Evolutionary conservation across 1,140 invertebrate species (phyloP).

Genomic region (Drosophila sproati): DNA sequence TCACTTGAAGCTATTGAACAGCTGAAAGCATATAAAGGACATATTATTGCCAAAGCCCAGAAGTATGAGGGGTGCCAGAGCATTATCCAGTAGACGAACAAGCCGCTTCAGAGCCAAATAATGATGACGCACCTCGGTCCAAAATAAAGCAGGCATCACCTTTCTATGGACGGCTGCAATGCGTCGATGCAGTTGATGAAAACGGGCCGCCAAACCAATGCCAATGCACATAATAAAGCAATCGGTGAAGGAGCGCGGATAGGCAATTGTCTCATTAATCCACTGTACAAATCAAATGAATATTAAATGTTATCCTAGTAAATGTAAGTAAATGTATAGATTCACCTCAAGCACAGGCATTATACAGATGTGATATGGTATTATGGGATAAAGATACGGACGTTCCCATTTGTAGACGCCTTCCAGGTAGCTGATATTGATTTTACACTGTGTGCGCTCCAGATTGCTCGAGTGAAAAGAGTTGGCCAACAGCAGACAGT

Average conservation of each 20-base stretch:
- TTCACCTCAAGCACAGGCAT: constrained; percentile 66
- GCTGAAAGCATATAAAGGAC: constrained; percentile 82
- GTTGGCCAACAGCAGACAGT: constrained; percentile 63
- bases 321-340: too few species aligned
- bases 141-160: constrained; percentile 87
- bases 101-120: constrained; percentile 88
- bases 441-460: constrained; percentile 74
- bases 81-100: constrained; percentile 87
- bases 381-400: constrained; percentile 62
- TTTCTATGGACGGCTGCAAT: constrained; percentile 85
- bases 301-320: too few species aligned
- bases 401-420: constrained; percentile 74
- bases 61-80: constrained; percentile 80
- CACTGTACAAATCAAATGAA: constrained; percentile 42
- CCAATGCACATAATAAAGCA: constrained; percentile 88
- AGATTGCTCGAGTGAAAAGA: constrained; percentile 70
- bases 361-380: constrained; percentile 67
- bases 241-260: constrained; percentile 85
- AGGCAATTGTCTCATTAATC: constrained; percentile 78
- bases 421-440: constrained; percentile 70
- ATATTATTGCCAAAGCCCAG: constrained; percentile 78
- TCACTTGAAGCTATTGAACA: constrained; percentile 81
- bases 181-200: constrained; percentile 86
- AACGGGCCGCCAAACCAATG: constrained; percentile 86
- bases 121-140: constrained; percentile 84